These are phyloP conservation scores for Crotalus viridis DNA, from an alignment of 2,113 vertebrate species.

Conservation along the genomic window DNA sequence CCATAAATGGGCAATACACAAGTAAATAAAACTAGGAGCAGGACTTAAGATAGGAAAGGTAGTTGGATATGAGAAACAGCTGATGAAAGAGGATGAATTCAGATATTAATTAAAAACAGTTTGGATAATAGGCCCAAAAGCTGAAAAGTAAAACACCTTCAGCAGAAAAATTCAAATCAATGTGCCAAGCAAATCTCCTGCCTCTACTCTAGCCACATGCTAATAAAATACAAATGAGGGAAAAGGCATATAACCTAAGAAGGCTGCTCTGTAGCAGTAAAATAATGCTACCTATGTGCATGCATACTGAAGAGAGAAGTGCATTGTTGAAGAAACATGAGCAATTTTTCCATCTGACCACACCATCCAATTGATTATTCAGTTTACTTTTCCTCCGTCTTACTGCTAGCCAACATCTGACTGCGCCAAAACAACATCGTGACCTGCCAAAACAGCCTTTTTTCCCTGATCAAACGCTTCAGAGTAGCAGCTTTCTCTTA, in stretches of 20 bases:
- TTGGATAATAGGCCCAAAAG: neutral
- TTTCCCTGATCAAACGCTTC: neutral
- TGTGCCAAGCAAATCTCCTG: neutral
- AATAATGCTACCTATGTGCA: neutral
- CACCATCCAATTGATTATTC: neutral
- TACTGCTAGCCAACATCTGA: neutral
- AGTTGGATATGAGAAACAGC: neutral
- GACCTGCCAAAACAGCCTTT: neutral
- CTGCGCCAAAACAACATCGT: neutral
- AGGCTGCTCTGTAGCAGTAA: neutral
- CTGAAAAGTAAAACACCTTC: neutral
- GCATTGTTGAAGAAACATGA: neutral
- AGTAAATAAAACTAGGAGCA: neutral
- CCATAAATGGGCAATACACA: neutral
- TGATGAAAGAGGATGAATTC: neutral
- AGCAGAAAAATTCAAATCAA: neutral
- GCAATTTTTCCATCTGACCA: neutral
- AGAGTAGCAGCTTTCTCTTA: constrained; percentile 36
- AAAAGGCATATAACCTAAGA: fast-evolving
- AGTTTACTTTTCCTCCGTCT: neutral
- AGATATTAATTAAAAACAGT: neutral
- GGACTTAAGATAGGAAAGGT: neutral
- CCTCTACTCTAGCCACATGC: neutral
- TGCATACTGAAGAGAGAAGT: neutral
- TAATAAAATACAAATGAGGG: neutral